These are phyloP conservation scores for Bombyx huttoni DNA, from an alignment of 2,888 invertebrate genomes.

Conservation along the genomic window DNA sequence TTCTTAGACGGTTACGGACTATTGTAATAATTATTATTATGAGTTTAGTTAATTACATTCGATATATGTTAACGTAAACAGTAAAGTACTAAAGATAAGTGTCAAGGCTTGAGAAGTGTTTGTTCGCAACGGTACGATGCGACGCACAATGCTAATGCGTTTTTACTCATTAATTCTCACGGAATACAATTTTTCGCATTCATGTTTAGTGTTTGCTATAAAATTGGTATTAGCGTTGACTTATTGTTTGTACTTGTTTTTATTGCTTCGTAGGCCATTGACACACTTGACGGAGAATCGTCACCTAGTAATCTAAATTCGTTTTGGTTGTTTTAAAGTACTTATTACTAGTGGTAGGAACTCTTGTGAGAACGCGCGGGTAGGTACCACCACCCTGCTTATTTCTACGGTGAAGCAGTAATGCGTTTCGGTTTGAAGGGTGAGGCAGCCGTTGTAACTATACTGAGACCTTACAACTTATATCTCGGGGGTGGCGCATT, in stretches of 20 bases:
- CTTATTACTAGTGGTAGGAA: too few species aligned
- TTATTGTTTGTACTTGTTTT: not conserved
- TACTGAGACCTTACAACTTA: too few species aligned
- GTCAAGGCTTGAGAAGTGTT: not conserved
- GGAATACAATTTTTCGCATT: conserved; percentile 49
- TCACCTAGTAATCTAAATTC: too few species aligned
- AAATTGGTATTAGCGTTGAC: not conserved
- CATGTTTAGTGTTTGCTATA: conserved; percentile 7
- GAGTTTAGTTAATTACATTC: not conserved
- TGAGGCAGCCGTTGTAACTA: too few species aligned
- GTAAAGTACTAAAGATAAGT: not conserved
- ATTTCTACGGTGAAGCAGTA: too few species aligned
- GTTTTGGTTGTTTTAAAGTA: too few species aligned
- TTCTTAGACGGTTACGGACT: not conserved
- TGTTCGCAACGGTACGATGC: not conserved
- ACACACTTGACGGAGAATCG: too few species aligned
- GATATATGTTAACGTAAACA: conserved; percentile 5
- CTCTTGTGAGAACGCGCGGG: too few species aligned
- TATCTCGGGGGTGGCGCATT: too few species aligned
- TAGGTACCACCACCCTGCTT: too few species aligned
- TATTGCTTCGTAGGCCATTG: too few species aligned
- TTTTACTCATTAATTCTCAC: conserved; percentile 29
- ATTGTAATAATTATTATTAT: not conserved
- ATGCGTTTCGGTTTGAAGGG: too few species aligned
- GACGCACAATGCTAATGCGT: not conserved